A percentile compares a stretch with the other conserved stretches of the same genome.
Evolutionary conservation across 1,140 invertebrate species (phyloP).

Genomic region (Drosophila triauraria): DNA sequence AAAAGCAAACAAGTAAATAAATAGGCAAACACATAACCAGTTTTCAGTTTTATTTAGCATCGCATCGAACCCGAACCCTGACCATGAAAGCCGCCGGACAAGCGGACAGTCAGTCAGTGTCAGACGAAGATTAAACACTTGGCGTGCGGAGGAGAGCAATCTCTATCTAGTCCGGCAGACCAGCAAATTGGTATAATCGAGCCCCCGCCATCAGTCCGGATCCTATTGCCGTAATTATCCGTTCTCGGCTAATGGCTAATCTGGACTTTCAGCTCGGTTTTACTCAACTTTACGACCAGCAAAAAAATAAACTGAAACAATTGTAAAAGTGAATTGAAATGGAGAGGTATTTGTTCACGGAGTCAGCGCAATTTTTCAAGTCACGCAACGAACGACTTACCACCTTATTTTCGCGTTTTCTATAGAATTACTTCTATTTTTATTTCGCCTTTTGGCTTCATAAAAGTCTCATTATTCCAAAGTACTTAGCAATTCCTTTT

Average conservation of each 20-base stretch:
- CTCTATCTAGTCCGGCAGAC: background rate
- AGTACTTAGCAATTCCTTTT: conserved; percentile 43
- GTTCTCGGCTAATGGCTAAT: conserved; percentile 10
- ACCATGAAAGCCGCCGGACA: conserved; percentile 60
- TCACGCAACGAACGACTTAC: conserved; percentile 26
- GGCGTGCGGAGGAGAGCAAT: conserved; percentile 9
- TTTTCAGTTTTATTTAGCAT: conserved; percentile 40
- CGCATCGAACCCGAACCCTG: conserved; percentile 51
- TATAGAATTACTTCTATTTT: background rate
- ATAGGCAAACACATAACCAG: conserved; percentile 53
- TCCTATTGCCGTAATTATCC: conserved; percentile 32
- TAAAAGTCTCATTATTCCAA: conserved; percentile 29
- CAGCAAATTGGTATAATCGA: conserved; percentile 11
- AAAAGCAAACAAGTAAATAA: conserved; percentile 29
- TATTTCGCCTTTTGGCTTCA: conserved; percentile 17
- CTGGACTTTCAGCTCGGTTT: conserved; percentile 31
- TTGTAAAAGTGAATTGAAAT: conserved; percentile 45
- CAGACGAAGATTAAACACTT: conserved; percentile 8
- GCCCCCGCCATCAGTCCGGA: conserved; percentile 6
- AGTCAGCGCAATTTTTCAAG: conserved; percentile 28
- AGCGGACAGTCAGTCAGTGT: conserved; percentile 25
- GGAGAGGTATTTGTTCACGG: conserved; percentile 24
- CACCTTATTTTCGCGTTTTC: conserved; percentile 27
- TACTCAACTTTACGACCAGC: conserved; percentile 34
- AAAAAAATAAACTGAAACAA: conserved; percentile 5